Percentiles rank a stretch among this genome's conserved stretches.
These are phyloP conservation scores for Pteronotus mesoamericanus DNA, from an alignment of 2,797 vertebrate species.

Conservation along the genomic window DNA sequence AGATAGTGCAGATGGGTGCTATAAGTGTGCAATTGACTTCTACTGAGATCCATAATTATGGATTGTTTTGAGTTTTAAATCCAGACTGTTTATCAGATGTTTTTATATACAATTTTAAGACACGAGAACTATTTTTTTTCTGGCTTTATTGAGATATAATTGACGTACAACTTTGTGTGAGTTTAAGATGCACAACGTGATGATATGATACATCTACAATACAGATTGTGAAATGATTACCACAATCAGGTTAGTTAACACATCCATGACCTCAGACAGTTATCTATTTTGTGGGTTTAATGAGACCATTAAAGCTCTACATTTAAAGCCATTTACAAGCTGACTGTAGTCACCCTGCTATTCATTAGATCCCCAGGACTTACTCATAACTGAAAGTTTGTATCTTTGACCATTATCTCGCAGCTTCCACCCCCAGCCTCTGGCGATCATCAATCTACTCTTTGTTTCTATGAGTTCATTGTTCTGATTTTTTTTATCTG, in stretches of 20 bases:
- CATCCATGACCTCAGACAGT: not conserved
- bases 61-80: constrained; percentile 7
- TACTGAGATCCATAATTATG: not conserved
- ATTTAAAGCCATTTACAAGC: not conserved
- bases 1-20: not conserved
- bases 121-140: not conserved
- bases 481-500: not conserved
- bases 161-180: not conserved
- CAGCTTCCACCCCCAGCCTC: fast-evolving
- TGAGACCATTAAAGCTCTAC: not conserved
- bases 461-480: not conserved
- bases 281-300: not conserved
- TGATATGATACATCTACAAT: not conserved
- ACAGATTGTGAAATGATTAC: not conserved
- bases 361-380: not conserved
- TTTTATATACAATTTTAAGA: not conserved
- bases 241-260: not conserved
- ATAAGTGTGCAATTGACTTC: not conserved
- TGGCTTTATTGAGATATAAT: not conserved
- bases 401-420: not conserved
- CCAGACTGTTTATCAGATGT: not conserved
- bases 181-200: not conserved
- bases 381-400: not conserved
- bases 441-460: not conserved
- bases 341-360: not conserved